These are phyloP conservation scores for Ligdia adustata DNA, from an alignment of 2,888 invertebrate species.

Conservation along the genomic window DNA sequence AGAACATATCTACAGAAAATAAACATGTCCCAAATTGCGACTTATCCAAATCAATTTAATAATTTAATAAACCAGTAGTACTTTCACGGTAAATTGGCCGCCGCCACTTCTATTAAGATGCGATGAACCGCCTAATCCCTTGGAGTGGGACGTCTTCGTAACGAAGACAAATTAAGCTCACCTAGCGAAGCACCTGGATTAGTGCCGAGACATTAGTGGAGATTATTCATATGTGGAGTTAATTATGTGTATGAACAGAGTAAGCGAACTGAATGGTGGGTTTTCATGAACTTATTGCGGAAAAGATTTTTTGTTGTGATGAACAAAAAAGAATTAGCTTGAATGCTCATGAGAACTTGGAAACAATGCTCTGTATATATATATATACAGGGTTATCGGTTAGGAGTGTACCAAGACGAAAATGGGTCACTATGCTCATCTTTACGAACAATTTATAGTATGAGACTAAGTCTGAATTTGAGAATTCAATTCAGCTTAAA, in stretches of 20 bases:
- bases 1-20: too few relatives aligned
- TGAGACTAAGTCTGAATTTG: too few relatives aligned
- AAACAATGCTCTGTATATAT: too few relatives aligned
- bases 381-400: too few relatives aligned
- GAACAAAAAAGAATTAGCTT: too few relatives aligned
- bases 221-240: conserved; percentile 38
- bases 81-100: conserved; percentile 35
- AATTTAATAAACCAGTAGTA: conserved; percentile 30
- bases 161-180: conserved; percentile 76
- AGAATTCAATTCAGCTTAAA: too few relatives aligned
- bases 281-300: too few relatives aligned
- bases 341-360: too few relatives aligned
- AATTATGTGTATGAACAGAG: conserved; percentile 32
- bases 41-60: conserved; percentile 21
- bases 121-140: conserved; percentile 46
- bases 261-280: not conserved
- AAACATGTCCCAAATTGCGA: conserved; percentile 7
- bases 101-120: conserved; percentile 39
- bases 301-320: too few relatives aligned
- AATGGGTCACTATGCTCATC: too few relatives aligned
- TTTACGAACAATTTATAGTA: too few relatives aligned
- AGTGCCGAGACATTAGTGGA: conserved; percentile 40
- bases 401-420: too few relatives aligned
- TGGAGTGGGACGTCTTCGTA: conserved; percentile 47
- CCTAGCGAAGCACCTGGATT: conserved; percentile 39